Base-by-base conservation (phyloP, 2,797 vertebrate species). In the Prunella strophiata region DNA sequence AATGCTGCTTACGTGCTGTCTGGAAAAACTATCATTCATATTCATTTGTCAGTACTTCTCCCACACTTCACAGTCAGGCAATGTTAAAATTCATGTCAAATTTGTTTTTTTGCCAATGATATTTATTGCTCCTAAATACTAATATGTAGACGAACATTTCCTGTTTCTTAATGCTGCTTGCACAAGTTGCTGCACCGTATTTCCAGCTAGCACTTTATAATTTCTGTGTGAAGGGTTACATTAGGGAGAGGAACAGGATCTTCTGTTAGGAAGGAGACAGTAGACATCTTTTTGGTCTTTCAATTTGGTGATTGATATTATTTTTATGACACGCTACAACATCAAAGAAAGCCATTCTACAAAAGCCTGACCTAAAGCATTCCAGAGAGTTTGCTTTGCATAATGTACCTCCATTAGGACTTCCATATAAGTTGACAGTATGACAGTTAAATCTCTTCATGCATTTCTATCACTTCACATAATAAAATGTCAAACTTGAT, bases 111-210 rank as follows among this genome's bases (percentile, higher is more conserved):
- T 84, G 45, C 85, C 74, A 85, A 47, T 23, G 22, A 45, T 74
- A 93, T 92, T 93, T 97, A 92, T 48, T 88, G 38, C 50, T 89
- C 22, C 78, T 71, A 89, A 96, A 79, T 87, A 91, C 38, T 50
- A 87, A 75, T 48, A 51, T 11, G 13, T 32, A 90, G 58, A 43
- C 15, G 74, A 95, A 88, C 29, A 26, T 50, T 95, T 68, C 19
- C 42, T 42, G 36, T 68, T 74, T 88, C 55, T 93, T 91, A 73
- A 75, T 21, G 43, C 19, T 67, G 34, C 16, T 70, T 89, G 48
- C 19, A 77, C 19, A 4, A 5, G 3, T 77, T 76, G 6, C 30
- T 67, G 13, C 18, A 15, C 29, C 55, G 9, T 11, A 5, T 85
- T 96, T 89, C 75, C 84, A 85, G 15, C 5, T 73, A 57, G 34